Evolutionary conservation across 2,797 vertebrate genomes (phyloP), one percentile per base, ranked within the genome.

Genomic region (Melanotaenia maccullochi): DNA sequence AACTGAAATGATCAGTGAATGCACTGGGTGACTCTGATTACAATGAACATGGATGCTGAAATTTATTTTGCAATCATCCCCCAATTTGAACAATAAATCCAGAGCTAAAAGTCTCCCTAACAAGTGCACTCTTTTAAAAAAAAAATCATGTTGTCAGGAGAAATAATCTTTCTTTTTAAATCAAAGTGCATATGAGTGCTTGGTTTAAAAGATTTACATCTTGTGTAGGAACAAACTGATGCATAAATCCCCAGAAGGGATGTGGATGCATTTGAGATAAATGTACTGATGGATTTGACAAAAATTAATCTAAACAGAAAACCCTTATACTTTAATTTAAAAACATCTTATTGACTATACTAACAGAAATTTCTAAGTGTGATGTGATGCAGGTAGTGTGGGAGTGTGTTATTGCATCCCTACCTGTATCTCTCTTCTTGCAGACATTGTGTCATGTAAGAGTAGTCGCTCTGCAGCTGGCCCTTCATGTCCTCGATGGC

Each of bases 371-470:
- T 54, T 54, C 22, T 12, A 8, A 8, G 6, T n/a, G 9, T 33
- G 20, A 22, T 28, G 20, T 14, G 12, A 20, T 25, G 13, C 22
- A 20, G 44, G 25, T 22, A 1, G 44, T 6, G 51, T 51, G 25
- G 14, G 7, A 13, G 6, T 62, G 12, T 56, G 38, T 24, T 68
- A n/a, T 9, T 30, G 25, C 40, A 30, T 20, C 18, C 47, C 62
- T 84, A 98, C 97, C 97, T 97, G 92, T 98, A 99, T 81, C 97
- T 95, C 81, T 99, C 98, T 81, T 99, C 98, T 71, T 99, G 97
- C 91, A 99, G 89, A 88, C 97, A 98, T 94, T 98, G 97, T 0
- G 96, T 98, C 97, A 99, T 98, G 92, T 97, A 99, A 83, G 95
- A 95, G 90, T 99, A 98, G 88, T 99, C 97, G 20, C 96, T 91